Evolutionary conservation across 92 coral and sea anemone genomes (phyloP), one percentile per base, ranked within the genome.

Genomic region (Chrysogorgia sp.): DNA sequence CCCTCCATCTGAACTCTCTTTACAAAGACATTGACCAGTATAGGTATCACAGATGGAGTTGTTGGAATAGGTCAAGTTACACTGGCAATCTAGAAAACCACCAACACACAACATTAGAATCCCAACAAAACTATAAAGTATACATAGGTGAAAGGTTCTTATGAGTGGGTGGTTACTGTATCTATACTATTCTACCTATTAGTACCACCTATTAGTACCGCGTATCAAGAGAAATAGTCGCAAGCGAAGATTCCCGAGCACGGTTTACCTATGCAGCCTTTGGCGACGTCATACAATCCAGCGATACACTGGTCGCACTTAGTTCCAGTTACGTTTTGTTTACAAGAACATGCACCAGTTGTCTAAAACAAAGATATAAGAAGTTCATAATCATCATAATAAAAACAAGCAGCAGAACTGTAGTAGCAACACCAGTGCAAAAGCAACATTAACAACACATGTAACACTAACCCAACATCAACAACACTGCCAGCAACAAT

Each of bases 1-100:
- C 0, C 96, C 98, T 30, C 97, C 92, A 0, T 86, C 96, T 28
- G 41, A 24, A 66, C 98, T 94, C 21, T 76, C 58, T 40, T 63
- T 83, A 50, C 98, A 94, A 21, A 82, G 50, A 67, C 98, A 94
- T 66, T 91, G 98, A 37, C 98, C 98, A 19, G 87, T 71, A 22
- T 3, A 67, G 0, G 83, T 76, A 62, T 91, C 74, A 83, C 98
- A 94, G 1, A 88, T 76, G 31, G 91, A 76, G 50, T 86, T 90
- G 13, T 75, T 61, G 9, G 98, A 91, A 69, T 94, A 90, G 75
- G 85, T 89, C 47, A 45, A 64, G 70, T 74, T 71, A 76, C 98
- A 94, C 56, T 94, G 61, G 50, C 98, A 94, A 1, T 86, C 98
- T 94, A 45, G 71, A 37, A 59, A 26, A 67, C 76, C 40, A 70